These are phyloP conservation scores for Ifrita kowaldi DNA, from an alignment of 2,113 vertebrate genomes.

Conservation along the genomic window DNA sequence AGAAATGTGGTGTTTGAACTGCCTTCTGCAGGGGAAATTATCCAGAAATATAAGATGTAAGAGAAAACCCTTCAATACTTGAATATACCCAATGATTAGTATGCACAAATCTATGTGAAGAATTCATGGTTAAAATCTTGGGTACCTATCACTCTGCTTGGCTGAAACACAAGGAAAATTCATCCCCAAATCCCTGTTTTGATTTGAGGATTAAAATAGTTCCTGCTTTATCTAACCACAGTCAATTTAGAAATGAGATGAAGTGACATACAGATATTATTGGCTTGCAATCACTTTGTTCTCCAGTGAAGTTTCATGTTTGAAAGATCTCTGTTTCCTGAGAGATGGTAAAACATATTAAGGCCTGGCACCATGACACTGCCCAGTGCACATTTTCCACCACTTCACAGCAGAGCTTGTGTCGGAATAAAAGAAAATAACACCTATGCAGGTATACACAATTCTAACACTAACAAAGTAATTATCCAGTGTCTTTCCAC, in stretches of 20 bases:
- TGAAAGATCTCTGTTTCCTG: neutral
- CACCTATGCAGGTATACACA: neutral
- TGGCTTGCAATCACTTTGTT: neutral
- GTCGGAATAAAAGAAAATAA: neutral
- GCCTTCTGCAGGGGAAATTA: neutral
- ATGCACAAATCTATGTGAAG: neutral
- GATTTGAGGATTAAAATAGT: conserved; percentile 22
- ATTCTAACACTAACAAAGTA: neutral
- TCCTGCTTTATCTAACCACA: conserved; percentile 1
- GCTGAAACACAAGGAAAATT: conserved; percentile 2
- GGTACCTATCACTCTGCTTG: neutral
- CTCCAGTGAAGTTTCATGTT: neutral
- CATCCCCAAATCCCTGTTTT: neutral
- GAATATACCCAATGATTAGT: neutral
- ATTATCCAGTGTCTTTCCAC: neutral
- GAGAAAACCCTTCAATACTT: neutral
- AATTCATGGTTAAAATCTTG: neutral
- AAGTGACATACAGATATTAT: neutral
- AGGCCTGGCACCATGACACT: neutral
- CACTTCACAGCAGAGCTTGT: neutral
- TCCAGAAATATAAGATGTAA: neutral
- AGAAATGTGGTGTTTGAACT: neutral
- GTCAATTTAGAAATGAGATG: neutral
- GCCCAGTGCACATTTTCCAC: neutral
- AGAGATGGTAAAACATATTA: neutral